phyloP scores from a whole-genome alignment of 1,140 invertebrate species.

The Cherax quadricarinatus region DNA sequence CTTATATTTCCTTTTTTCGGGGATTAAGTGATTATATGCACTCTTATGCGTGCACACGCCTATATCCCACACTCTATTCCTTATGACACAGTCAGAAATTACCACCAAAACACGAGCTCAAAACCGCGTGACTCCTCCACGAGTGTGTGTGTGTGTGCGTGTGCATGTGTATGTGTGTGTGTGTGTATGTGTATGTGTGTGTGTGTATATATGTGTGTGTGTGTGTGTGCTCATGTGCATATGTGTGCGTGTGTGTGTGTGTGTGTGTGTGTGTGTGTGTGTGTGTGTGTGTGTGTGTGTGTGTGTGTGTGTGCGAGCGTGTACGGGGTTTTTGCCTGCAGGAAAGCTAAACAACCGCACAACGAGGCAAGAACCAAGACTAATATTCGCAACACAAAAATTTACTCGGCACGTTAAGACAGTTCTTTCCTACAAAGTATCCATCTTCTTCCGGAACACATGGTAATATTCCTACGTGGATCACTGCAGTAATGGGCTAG shows the following conservation, averaged over 20 bases:
- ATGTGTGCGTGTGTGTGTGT: neutral
- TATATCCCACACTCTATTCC: too few species aligned
- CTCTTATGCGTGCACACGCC: too few species aligned
- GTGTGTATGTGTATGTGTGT: neutral
- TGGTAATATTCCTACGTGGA: neutral
- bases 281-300: neutral
- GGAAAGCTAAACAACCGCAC: neutral
- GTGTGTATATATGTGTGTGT: neutral
- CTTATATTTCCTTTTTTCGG: too few species aligned
- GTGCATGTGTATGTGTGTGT: too few species aligned
- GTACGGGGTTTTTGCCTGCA: neutral
- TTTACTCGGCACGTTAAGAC: neutral
- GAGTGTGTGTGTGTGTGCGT: too few species aligned
- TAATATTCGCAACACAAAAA: neutral
- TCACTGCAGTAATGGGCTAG: neutral
- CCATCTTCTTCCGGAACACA: neutral
- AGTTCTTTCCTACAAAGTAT: neutral
- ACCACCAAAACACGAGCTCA: too few species aligned
- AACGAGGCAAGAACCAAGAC: neutral
- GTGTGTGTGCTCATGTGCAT: neutral
- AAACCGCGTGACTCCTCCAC: too few species aligned
- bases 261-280: neutral
- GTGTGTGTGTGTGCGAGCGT: neutral
- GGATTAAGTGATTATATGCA: too few species aligned
- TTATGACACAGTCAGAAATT: too few species aligned